Evolutionary conservation across 2,797 vertebrate species (phyloP).

Genomic region (Anabas testudineus): DNA sequence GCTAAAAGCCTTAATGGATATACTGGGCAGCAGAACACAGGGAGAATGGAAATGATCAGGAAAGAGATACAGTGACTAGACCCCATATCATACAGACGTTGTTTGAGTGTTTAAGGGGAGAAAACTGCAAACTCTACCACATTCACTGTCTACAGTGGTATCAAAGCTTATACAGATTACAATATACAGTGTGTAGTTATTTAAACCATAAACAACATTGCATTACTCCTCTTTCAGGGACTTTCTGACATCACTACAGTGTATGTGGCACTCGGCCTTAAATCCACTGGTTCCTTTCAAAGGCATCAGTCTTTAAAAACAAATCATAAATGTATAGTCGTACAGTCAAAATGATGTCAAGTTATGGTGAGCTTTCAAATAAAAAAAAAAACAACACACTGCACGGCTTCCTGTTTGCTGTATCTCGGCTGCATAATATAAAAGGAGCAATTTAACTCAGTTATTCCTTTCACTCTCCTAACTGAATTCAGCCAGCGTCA

Average conservation of each 20-base stretch:
- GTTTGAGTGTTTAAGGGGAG: too few relatives aligned
- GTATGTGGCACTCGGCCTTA: neutral
- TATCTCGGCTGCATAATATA: slow-evolving; percentile 17
- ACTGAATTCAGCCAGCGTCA: slow-evolving; percentile 54
- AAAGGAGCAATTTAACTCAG: slow-evolving; percentile 12
- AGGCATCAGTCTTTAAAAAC: too few relatives aligned
- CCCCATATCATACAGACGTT: neutral
- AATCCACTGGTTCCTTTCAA: neutral
- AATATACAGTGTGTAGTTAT: neutral
- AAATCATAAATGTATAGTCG: too few relatives aligned
- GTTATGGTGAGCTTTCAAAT: too few relatives aligned
- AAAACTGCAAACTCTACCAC: neutral
- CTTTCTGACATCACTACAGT: too few relatives aligned
- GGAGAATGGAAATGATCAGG: neutral
- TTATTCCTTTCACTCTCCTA: slow-evolving; percentile 37
- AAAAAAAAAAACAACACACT: neutral
- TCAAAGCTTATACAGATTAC: neutral
- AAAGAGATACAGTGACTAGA: slow-evolving; percentile 7
- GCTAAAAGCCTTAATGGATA: slow-evolving; percentile 9
- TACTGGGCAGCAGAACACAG: neutral
- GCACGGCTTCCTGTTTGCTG: neutral
- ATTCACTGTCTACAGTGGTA: slow-evolving; percentile 1
- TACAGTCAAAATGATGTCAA: too few relatives aligned
- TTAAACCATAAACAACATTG: too few relatives aligned
- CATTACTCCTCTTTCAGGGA: too few relatives aligned